Evolutionary conservation across 2,797 vertebrate species (phyloP), one percentile per base, ranked within the genome.

Genomic region (Chelon auratus): DNA sequence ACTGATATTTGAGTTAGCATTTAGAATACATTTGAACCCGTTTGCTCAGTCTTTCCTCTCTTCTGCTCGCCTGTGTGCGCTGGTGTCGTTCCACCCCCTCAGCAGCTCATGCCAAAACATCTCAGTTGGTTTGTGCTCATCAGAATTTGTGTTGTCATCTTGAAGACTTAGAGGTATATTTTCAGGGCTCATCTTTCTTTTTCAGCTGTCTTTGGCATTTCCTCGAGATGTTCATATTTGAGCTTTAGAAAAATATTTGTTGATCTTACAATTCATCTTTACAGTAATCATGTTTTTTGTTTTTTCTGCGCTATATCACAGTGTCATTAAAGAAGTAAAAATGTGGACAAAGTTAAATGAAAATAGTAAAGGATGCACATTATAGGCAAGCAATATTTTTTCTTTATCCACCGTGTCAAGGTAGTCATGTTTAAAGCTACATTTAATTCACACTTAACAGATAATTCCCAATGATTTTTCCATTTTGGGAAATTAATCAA

Each of bases 1-100:
- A 77, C 66, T 42, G 45, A 20, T 15, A 71, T 73, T 70, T 83
- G 80, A 77, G 58, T 80, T 43, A 65, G 75, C 83, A 45, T 77
- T 65, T 24, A 39, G 17, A 59, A 5, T 1, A 33, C 12, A 43
- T 8, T 51, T 5, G 17, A 62, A 72, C 40, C 40, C 10, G 7
- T 78, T 69, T 48, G 51, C 45, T 73, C 57, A 40, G 52, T 58
- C 26, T 71, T 58, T 59, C 40, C 24, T 62, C 8, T 60, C 0
- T 60, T 64, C 43, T 40, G 17, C 50, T 56, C 51, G 40, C 60
- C 57, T 48, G 50, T n/a, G 18, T 43, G 11, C 66, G 20, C 59
- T 50, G 30, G 57, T 57, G 26, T 9, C 61, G 42, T 61, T 75
- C 47, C 48, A 37, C 79, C 54, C 43, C 39, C 22, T 72, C 77